These are phyloP conservation scores for Uria lomvia DNA, from an alignment of 2,113 vertebrate species.

Conservation along the genomic window DNA sequence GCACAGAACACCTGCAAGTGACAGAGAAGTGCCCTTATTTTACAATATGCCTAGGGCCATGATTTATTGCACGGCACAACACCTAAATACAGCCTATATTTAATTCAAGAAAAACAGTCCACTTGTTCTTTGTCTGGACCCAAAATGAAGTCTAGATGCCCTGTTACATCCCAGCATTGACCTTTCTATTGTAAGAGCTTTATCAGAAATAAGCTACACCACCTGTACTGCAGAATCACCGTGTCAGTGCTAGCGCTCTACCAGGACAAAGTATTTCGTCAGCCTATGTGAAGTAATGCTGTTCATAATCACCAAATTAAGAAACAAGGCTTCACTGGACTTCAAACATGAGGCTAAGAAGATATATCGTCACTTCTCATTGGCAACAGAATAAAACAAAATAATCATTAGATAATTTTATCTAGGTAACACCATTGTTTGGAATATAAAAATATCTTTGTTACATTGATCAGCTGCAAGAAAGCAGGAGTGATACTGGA, in stretches of 20 bases:
- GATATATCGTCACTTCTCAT: neutral
- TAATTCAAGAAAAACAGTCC: neutral
- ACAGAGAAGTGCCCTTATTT: neutral
- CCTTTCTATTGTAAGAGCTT: neutral
- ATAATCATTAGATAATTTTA: neutral
- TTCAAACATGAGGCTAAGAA: neutral
- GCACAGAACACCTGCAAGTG: neutral
- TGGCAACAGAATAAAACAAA: neutral
- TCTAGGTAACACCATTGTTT: neutral
- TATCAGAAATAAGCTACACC: neutral
- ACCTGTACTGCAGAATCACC: neutral
- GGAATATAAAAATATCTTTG: neutral
- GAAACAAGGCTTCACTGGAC: neutral
- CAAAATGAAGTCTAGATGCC: neutral
- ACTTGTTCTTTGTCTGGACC: neutral
- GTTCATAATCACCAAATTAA: neutral
- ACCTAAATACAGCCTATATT: neutral
- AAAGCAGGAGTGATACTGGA: neutral
- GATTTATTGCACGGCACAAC: neutral
- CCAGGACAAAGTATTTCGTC: neutral
- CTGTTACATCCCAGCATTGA: neutral
- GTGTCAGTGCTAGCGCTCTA: neutral
- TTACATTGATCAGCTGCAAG: neutral
- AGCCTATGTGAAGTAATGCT: neutral
- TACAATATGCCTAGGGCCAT: neutral